Conservation (phyloP, 2,888 invertebrate genomes). For the Latheticus oryzae region DNA sequence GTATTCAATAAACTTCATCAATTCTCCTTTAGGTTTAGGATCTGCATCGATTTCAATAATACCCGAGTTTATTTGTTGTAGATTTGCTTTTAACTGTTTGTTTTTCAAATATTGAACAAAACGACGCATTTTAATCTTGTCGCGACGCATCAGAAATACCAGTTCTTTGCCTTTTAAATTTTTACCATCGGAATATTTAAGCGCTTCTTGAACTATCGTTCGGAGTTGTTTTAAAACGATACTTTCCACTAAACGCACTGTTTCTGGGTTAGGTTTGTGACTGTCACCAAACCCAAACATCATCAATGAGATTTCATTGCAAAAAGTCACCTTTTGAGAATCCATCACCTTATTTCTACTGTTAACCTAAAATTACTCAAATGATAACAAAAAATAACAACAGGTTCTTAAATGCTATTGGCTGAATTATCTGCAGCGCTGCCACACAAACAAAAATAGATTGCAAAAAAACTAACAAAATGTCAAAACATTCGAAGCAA, state of each 20-base stretch:
- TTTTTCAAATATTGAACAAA: constrained; percentile 79
- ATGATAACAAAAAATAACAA: no score
- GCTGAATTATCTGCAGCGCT: no score
- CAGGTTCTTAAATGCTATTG: no score
- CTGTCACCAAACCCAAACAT: constrained; percentile 96
- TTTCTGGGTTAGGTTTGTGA: constrained; percentile 82
- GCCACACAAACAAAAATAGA: no score
- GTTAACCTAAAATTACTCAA: background rate
- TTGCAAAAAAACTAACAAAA: no score
- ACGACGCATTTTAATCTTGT: constrained; percentile 80
- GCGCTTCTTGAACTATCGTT: constrained; percentile 80
- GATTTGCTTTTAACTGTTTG: constrained; percentile 67
- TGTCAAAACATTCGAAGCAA: no score
- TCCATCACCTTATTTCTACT: constrained; percentile 41
- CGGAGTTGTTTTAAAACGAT: constrained; percentile 85
- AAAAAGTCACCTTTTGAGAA: constrained; percentile 64
- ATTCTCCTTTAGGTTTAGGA: constrained; percentile 63
- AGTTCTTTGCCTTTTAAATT: constrained; percentile 72
- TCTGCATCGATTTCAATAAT: constrained; percentile 67
- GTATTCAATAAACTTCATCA: constrained; percentile 68
- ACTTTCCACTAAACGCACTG: constrained; percentile 86
- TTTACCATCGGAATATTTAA: constrained; percentile 73
- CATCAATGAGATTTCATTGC: constrained; percentile 83
- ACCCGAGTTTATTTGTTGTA: constrained; percentile 58
- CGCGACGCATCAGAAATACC: constrained; percentile 85